phyloP scores from a whole-genome alignment of 1,140 invertebrate genomes.

The Radopholus similis region DNA sequence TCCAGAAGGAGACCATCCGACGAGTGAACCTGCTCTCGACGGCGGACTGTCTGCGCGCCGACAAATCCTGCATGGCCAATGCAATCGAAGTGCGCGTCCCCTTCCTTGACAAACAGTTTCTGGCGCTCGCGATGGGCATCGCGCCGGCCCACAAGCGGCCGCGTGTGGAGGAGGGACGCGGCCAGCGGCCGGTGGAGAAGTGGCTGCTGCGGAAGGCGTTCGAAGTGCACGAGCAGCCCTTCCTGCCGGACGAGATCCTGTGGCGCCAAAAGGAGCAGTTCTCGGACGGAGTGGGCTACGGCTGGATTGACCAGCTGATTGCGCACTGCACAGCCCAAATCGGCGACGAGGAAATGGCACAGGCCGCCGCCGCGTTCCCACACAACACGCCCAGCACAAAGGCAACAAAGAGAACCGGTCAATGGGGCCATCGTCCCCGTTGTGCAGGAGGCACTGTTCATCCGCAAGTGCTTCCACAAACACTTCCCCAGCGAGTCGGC shows the following conservation, averaged over 20 bases:
- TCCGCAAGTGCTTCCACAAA: slow-evolving; percentile 52
- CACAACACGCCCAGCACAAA: slow-evolving; percentile 55
- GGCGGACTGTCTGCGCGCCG: slow-evolving; percentile 57
- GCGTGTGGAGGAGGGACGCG: slow-evolving; percentile 32
- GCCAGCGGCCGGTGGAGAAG: slow-evolving; percentile 44
- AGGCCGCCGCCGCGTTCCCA: slow-evolving; percentile 47
- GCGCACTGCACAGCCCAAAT: slow-evolving; percentile 41
- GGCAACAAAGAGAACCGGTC: slow-evolving; percentile 1
- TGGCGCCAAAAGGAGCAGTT: slow-evolving; percentile 60
- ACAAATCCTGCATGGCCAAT: slow-evolving; percentile 59
- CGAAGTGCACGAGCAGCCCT: slow-evolving; percentile 54
- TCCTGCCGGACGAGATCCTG: slow-evolving; percentile 54
- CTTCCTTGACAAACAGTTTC: slow-evolving; percentile 56
- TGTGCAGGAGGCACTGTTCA: slow-evolving; percentile 46
- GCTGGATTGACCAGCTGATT: slow-evolving; percentile 58
- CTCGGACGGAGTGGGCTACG: slow-evolving; percentile 59
- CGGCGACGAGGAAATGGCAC: slow-evolving; percentile 49
- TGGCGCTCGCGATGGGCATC: slow-evolving; percentile 49
- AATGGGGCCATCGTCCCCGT: not conserved
- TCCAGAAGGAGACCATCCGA: slow-evolving; percentile 59
- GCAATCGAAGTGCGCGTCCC: slow-evolving; percentile 56
- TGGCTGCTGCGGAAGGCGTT: slow-evolving; percentile 56
- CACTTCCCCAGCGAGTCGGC: slow-evolving; percentile 52
- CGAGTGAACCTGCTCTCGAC: slow-evolving; percentile 51
- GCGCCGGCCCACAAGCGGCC: slow-evolving; percentile 44